Base-by-base conservation (phyloP, 2,888 invertebrate species). In the Pseudanteris insignis region DNA sequence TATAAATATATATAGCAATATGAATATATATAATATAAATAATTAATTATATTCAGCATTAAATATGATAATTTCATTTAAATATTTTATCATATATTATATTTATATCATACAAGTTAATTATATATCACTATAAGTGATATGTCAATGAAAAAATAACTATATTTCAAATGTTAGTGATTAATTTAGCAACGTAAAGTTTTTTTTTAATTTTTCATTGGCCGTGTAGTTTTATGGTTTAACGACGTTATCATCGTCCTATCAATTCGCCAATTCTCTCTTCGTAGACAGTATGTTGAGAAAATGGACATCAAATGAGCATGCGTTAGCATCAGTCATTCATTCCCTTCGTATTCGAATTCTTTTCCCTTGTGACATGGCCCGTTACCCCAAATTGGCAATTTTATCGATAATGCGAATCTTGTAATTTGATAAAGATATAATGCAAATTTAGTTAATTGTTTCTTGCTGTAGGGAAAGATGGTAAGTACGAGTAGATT, bases 391-490 rank as follows among this genome's bases (percentile, higher is more conserved):
- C 65, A 74, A 77, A 77, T 79, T 77, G 77, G 70, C 75, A 79
- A 78, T 79, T 79, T 79, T 79, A 79, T 79, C 78, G 75, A 75
- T 78, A 77, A 79, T 78, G 75, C 75, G 71, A 71, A 79, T 79
- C 78, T 76, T 71, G 78, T 78, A 79, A 79, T 77, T 76, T 71
- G 79, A 79, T 79, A 78, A 75, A 79, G 77, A 78, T 78, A 74
- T 75, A 78, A 79, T 79, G 78, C 78, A 79, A 79, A 79, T 79
- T 76, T 67, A 69, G 72, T 76, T 79, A 79, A 79, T 79, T 79
- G 78, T 79, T 79, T 77, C 71, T 70, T 66, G 66, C 66, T 58
- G 51, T 51, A 64, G 66, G 64, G 53, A 32, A 50, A 53, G 47
- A 51, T 51, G 21, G 43, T 14, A 14, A 48, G 33, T 37, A 51